Evolutionary conservation across 2,797 vertebrate species (phyloP).

Genomic region (Bradypodion pumilum): DNA sequence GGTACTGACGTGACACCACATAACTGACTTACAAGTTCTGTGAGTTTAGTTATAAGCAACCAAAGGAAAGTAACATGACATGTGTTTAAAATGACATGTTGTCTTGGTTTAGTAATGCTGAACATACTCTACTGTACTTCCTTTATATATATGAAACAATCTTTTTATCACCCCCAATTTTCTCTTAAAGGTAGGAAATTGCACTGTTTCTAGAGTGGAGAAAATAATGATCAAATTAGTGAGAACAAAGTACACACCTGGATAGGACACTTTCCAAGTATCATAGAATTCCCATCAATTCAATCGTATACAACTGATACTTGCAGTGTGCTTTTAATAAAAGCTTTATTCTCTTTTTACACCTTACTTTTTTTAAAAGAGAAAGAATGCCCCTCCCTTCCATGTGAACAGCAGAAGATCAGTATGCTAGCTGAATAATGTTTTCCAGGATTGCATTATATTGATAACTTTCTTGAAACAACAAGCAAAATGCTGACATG

Average conservation of each 20-base stretch:
- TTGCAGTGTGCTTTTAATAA: not conserved
- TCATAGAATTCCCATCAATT: not conserved
- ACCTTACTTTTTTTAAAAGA: not conserved
- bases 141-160: no score
- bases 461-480: not conserved
- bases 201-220: not conserved
- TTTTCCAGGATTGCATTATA: not conserved
- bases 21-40: no score
- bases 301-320: not conserved
- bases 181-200: not conserved
- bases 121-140: no score
- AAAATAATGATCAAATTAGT: not conserved
- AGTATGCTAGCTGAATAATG: not conserved
- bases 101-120: not conserved
- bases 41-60: not conserved
- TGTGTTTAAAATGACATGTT: not conserved
- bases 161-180: no score
- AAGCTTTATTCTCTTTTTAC: not conserved
- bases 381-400: not conserved
- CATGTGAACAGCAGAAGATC: not conserved
- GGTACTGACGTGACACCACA: no score
- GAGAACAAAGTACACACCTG: not conserved
- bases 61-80: not conserved
- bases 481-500: not conserved
- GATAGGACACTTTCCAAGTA: not conserved